Evolutionary conservation across 2,113 vertebrate species (phyloP).

Genomic region (Gallinago media): DNA sequence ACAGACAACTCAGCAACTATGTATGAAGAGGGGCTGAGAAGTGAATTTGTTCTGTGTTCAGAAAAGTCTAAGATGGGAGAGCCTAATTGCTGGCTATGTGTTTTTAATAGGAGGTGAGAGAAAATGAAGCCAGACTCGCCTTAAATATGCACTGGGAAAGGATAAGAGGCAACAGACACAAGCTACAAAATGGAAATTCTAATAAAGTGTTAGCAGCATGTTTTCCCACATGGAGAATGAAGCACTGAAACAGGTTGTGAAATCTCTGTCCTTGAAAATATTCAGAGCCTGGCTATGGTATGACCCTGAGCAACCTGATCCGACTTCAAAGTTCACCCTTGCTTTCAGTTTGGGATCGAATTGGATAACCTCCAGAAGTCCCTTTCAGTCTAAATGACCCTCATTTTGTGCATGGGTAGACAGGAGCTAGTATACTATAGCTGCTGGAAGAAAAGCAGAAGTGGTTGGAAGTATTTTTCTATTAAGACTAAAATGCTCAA

Average conservation of each 20-base stretch:
- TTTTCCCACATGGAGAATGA: neutral
- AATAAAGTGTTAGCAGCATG: neutral
- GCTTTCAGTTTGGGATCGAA: neutral
- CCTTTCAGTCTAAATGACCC: constrained; percentile 3
- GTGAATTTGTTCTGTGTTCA: neutral
- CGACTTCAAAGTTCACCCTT: constrained; percentile 15
- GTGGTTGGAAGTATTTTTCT: neutral
- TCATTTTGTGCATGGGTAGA: neutral
- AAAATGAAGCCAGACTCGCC: neutral
- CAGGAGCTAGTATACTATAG: neutral
- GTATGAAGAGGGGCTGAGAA: neutral
- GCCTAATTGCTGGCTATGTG: neutral
- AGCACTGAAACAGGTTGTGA: neutral
- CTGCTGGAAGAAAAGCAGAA: neutral
- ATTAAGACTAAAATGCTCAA: neutral
- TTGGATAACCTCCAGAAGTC: constrained; percentile 36
- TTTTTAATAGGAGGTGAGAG: neutral
- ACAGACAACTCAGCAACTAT: too few relatives aligned
- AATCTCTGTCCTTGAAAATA: neutral
- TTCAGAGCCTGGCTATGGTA: neutral
- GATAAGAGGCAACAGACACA: neutral
- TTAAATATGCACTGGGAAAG: neutral
- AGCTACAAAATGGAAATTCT: neutral
- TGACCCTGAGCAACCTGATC: constrained; percentile 37
- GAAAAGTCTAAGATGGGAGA: neutral